Evolutionary conservation across 2,888 invertebrate species (phyloP).

Genomic region (Trichogramma evanescens): DNA sequence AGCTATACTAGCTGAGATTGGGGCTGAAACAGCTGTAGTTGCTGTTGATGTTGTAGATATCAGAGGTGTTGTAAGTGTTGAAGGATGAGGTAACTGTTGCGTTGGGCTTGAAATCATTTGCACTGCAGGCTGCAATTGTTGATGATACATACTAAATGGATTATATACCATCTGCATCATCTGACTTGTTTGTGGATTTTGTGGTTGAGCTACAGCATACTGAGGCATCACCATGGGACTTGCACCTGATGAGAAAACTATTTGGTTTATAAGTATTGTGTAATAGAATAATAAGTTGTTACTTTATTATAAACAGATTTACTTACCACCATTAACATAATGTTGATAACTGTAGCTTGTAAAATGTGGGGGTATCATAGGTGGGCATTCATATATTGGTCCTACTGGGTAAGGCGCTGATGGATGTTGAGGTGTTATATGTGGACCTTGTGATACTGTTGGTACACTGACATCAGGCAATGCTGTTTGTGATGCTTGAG

Average conservation of each 20-base stretch:
- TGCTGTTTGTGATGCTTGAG: constrained; percentile 23
- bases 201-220: constrained; percentile 47
- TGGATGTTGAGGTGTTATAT: constrained; percentile 22
- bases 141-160: constrained; percentile 52
- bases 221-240: constrained; percentile 49
- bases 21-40: neutral
- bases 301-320: neutral
- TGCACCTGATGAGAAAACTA: neutral
- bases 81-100: neutral
- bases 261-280: neutral
- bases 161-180: constrained; percentile 50
- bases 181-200: constrained; percentile 49
- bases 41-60: neutral
- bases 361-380: constrained; percentile 44
- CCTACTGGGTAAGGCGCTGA: constrained; percentile 40
- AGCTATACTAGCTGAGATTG: constrained; percentile 27
- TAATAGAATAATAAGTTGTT: neutral
- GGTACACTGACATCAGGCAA: neutral
- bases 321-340: constrained; percentile 50
- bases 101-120: constrained; percentile 49
- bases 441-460: constrained; percentile 16
- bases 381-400: constrained; percentile 44
- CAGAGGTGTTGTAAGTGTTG: constrained; percentile 1
- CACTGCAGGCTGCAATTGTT: constrained; percentile 50
- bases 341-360: constrained; percentile 54